Conservation (phyloP, 2,888 invertebrate species). For the Orchesella flavescens region DNA sequence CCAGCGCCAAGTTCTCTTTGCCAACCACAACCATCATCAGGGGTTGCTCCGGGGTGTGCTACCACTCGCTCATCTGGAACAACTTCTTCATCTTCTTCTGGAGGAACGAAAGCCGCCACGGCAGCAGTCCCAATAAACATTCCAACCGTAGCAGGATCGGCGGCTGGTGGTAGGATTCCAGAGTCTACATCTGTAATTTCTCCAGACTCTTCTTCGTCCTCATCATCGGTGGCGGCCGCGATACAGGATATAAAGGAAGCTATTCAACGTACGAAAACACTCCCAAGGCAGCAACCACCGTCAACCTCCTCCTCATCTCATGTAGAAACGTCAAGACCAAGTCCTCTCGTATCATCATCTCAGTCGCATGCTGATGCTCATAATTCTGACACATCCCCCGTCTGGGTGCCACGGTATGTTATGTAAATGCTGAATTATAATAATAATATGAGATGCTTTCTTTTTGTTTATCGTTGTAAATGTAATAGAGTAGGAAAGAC, state of each 20-base stretch:
- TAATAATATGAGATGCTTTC: not conserved
- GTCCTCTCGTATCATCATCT: constrained; percentile 53
- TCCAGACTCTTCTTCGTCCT: constrained; percentile 64
- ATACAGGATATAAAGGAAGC: constrained; percentile 89
- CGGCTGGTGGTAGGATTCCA: constrained; percentile 20
- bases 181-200: constrained; percentile 60
- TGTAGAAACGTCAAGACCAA: constrained; percentile 61
- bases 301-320: constrained; percentile 7
- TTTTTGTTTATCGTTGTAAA: constrained; percentile 6
- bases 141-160: constrained; percentile 46
- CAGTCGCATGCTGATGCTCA: constrained; percentile 65
- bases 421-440: constrained; percentile 6
- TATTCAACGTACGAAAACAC: constrained; percentile 82
- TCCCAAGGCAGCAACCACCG: constrained; percentile 74
- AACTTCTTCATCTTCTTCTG: constrained; percentile 39
- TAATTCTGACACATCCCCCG: constrained; percentile 63
- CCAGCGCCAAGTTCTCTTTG: constrained; percentile 70
- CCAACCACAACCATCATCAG: constrained; percentile 56
- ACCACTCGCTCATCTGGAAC: constrained; percentile 14
- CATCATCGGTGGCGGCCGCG: constrained; percentile 78
- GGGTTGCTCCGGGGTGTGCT: constrained; percentile 48
- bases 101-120: constrained; percentile 38
- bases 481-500: constrained; percentile 19
- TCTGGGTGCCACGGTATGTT: constrained; percentile 57
- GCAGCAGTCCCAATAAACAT: constrained; percentile 56